These are phyloP conservation scores for Temnopleurus reevesii DNA, from an alignment of 53 echinoderm and acorn worm species.

Conservation along the genomic window DNA sequence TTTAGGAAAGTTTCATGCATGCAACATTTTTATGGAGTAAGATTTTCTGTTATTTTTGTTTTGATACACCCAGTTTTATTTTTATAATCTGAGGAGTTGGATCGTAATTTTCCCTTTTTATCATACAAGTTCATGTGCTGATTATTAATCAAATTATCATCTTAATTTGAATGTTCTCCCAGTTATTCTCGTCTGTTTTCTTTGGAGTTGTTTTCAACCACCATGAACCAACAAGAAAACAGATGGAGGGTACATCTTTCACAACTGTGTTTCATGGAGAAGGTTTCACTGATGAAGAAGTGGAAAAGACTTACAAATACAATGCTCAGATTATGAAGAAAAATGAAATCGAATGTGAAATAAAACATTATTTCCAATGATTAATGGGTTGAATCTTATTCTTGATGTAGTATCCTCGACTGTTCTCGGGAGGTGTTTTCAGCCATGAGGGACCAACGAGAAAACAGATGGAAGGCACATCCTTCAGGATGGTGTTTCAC, in stretches of 20 bases:
- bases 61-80: too few species aligned
- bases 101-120: too few species aligned
- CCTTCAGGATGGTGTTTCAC: conserved; percentile 74
- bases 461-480: conserved; percentile 74
- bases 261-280: conserved; percentile 69
- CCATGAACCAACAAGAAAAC: conserved; percentile 82
- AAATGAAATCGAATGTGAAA: too few species aligned
- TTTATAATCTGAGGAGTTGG: too few species aligned
- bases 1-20: too few species aligned
- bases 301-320: conserved; percentile 64
- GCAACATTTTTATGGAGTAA: too few species aligned
- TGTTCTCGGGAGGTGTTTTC: conserved; percentile 76
- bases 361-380: too few species aligned
- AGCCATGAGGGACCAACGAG: conserved; percentile 86
- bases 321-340: conserved; percentile 70
- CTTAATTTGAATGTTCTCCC: too few species aligned
- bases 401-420: conserved; percentile 79
- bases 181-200: conserved; percentile 79
- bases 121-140: too few species aligned
- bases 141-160: too few species aligned
- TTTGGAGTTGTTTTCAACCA: conserved; percentile 73
- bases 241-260: conserved; percentile 77
- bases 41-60: too few species aligned
- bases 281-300: conserved; percentile 74
- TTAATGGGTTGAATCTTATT: too few species aligned